Evolutionary conservation across 2,113 vertebrate species (phyloP).

Genomic region (Chlamydotis undulata): DNA sequence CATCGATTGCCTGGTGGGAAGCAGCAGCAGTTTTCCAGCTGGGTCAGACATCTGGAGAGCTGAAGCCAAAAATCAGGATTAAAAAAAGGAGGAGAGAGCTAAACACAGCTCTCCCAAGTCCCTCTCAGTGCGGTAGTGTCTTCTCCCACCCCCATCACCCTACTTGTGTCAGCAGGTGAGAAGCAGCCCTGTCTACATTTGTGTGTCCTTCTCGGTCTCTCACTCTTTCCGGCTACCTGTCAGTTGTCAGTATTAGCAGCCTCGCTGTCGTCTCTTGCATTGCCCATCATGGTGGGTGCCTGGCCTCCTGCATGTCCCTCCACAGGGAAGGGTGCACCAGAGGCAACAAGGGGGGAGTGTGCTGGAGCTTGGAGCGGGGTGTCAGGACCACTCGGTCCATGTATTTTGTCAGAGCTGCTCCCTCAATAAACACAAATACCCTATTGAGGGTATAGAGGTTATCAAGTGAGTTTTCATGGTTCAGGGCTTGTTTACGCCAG

Average conservation of each 20-base stretch:
- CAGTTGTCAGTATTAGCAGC: not conserved
- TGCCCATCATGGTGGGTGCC: not conserved
- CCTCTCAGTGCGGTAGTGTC: not conserved
- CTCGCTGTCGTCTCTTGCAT: not conserved
- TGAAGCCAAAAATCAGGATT: not conserved
- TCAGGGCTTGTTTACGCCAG: not conserved
- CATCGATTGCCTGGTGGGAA: not conserved
- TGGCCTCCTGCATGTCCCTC: not conserved
- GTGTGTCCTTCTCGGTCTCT: not conserved
- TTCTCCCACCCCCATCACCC: not conserved
- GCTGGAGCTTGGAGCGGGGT: not conserved
- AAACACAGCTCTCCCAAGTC: not conserved
- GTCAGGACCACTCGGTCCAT: accelerated
- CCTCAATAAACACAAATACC: not conserved
- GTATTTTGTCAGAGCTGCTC: not conserved
- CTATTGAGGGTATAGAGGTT: not conserved
- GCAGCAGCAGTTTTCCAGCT: not conserved
- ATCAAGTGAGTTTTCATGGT: not conserved
- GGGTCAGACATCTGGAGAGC: not conserved
- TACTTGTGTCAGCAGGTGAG: not conserved
- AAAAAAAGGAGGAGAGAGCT: not conserved
- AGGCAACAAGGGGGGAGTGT: not conserved
- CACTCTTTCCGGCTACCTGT: not conserved
- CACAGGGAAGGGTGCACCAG: not conserved
- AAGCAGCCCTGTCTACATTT: not conserved